Base-by-base conservation (phyloP, 2,113 vertebrate genomes). In the Canis aureus region DNA sequence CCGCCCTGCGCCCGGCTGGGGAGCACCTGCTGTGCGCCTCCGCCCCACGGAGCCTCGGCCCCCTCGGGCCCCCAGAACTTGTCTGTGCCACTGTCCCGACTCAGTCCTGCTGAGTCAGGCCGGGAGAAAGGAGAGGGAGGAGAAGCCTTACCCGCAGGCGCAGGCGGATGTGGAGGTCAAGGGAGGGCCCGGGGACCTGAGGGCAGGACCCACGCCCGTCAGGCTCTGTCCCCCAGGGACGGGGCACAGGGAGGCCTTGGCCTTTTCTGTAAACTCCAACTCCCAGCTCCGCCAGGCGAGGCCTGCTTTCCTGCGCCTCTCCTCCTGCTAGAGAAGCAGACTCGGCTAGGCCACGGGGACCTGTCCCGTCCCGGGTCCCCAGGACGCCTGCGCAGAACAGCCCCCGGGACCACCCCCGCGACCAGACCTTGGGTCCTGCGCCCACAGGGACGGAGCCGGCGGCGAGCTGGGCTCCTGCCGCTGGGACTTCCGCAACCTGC, bases 401-500 rank as follows among this genome's bases (percentile, higher is more conserved):
- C 57, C 73, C 35, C n/a, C 22, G 29, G 59, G 49, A n/a, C 60
- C 55, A 38, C 43, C 16, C 43, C 29, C 0, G 0, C 53, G 27
- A 66, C 53, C 27, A 22, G 82, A 57, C n/a, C 64, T 32, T 11
- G 32, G 66, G 79, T 79, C 49, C 51, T 49, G 1, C 53, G 23
- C 67, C 80, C 80, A 67, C 32, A 98, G 98, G 82, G 93, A 98
- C 27, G 79, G 91, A 67, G 78, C 38, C 19, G 12, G 11, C 62
- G 32, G 3, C 27, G 82, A 91, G 20, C 92, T 98, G 89, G 98
- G 96, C n/a, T 96, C 89, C 35, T 98, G 98, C 69, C 74, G 76
- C 19, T 23, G 57, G 13, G 64, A 98, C 95, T 98, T 98, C 91
- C 88, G 97, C 57, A 98, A 98, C 89, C 82, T 60, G 64, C 97